Evolutionary conservation across 2,888 invertebrate genomes (phyloP).

Genomic region (Cheiracanthium punctorium): DNA sequence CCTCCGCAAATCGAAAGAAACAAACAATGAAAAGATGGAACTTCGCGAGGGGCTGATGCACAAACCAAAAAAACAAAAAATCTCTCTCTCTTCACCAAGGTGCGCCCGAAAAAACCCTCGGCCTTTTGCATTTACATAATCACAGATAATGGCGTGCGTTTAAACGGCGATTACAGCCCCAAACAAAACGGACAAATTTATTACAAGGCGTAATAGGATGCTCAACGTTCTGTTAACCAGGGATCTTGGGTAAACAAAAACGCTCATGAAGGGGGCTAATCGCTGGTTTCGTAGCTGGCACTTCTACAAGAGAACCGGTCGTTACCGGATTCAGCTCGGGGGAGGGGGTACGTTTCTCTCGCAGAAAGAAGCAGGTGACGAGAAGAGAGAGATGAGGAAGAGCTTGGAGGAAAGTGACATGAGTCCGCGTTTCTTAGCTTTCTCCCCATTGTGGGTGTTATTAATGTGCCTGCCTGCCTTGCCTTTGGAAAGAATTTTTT

Average conservation of each 20-base stretch:
- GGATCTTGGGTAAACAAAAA: constrained; percentile 59
- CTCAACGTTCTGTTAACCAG: constrained; percentile 29
- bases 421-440: no score
- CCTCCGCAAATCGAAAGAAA: background rate
- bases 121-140: constrained; percentile 57
- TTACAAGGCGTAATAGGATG: constrained; percentile 55
- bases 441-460: no score
- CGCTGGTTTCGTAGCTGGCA: constrained; percentile 38
- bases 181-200: constrained; percentile 66
- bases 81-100: constrained; percentile 18
- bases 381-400: background rate
- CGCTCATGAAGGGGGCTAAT: constrained; percentile 51
- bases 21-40: background rate
- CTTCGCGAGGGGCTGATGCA: background rate
- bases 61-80: background rate
- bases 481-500: no score
- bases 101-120: constrained; percentile 31
- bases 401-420: background rate
- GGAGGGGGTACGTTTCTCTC: background rate
- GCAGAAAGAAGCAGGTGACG: constrained; percentile 50
- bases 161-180: constrained; percentile 58
- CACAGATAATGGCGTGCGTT: constrained; percentile 64
- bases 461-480: no score
- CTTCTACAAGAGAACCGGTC: constrained; percentile 40
- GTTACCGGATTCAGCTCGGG: constrained; percentile 39